Evolutionary conservation across 92 coral and sea anemone genomes (phyloP).

Genomic region (Porites rus): DNA sequence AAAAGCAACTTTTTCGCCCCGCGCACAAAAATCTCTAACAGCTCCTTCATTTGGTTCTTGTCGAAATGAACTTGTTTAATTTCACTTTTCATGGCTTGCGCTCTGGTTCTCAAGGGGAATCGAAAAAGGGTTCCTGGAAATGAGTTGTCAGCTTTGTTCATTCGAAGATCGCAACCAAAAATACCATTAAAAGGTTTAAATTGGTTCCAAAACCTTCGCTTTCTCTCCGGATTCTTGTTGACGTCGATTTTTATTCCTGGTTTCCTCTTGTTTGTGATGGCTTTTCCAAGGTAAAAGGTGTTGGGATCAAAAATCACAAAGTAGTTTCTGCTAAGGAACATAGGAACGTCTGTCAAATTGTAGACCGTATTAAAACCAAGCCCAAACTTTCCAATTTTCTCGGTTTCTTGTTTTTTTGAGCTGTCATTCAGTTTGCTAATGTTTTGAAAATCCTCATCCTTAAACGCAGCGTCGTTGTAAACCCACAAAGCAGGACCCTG

Average conservation of each 20-base stretch:
- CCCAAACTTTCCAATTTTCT: conserved; percentile 95
- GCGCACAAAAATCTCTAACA: conserved; percentile 29
- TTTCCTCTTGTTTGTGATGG: conserved; percentile 67
- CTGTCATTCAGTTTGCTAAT: conserved; percentile 89
- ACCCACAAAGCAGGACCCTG: conserved; percentile 97
- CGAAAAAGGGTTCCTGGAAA: conserved; percentile 66
- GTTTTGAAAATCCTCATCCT: conserved; percentile 88
- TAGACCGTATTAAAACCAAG: conserved; percentile 95
- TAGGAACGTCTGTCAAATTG: conserved; percentile 94
- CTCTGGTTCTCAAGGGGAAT: conserved; percentile 52
- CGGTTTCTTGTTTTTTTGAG: conserved; percentile 79
- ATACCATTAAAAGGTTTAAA: conserved; percentile 88
- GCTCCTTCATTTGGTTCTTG: conserved; percentile 33
- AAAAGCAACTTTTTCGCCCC: conserved; percentile 50
- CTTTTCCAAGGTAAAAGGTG: conserved; percentile 80
- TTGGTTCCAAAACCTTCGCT: conserved; percentile 71
- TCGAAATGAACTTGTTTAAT: conserved; percentile 50
- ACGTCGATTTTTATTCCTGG: conserved; percentile 61
- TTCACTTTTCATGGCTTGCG: conserved; percentile 63
- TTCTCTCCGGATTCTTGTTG: conserved; percentile 33
- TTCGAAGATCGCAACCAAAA: conserved; percentile 66
- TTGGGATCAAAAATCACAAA: conserved; percentile 89
- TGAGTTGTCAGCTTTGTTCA: conserved; percentile 26
- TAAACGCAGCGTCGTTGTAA: conserved; percentile 84
- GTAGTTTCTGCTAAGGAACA: conserved; percentile 81